Evolutionary conservation across 1,140 invertebrate genomes (phyloP), one percentile per base, ranked within the genome.

Genomic region (Aphaenogaster rudis): DNA sequence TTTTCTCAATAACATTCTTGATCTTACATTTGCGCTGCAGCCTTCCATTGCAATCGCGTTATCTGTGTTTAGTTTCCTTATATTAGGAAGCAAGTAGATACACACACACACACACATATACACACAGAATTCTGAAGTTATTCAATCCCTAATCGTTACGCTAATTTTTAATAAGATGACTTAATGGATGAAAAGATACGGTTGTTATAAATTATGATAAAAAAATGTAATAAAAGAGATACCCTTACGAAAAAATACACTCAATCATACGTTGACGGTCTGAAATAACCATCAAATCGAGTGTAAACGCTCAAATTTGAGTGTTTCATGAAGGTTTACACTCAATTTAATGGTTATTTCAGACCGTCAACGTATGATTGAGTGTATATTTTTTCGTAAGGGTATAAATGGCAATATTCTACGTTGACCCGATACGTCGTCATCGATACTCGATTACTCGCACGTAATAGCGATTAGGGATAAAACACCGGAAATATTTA

Each of bases 191-290:
- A 39, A 21, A 59, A 42, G 6, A 42, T 77, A 17, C 39, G n/a
- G 15, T 77, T 77, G 54, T 77, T 42, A 57, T 8, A 15, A 21
- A 74, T 74, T 74, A 48, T 63, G 9, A 48, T 63, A 48, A 78
- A 61, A 42, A n/a, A 52, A 66, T 80, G n/a, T 67, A 80, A 80
- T 80, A 67, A 50, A 80, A 39, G 33, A 67, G 17, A 45, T n/a
- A 28, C 28, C 28, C 28, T 28, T 28, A 28, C 28, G 28, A 28
- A 28, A 28, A 28, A 28, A 28, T 28, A 28, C 28, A 28, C 28
- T 28, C 28, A 28, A 28, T 28, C 28, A 28, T 28, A 28, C 28
- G 0, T 28, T 28, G 28, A 28, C 28, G 28, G 28, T 28, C 28
- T 28, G 28, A 28, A 28, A 28, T 28, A 28, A 28, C 0, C 28